Evolutionary conservation across 2,797 vertebrate genomes (phyloP), one percentile per base, ranked within the genome.

Genomic region (Prunella strophiata): DNA sequence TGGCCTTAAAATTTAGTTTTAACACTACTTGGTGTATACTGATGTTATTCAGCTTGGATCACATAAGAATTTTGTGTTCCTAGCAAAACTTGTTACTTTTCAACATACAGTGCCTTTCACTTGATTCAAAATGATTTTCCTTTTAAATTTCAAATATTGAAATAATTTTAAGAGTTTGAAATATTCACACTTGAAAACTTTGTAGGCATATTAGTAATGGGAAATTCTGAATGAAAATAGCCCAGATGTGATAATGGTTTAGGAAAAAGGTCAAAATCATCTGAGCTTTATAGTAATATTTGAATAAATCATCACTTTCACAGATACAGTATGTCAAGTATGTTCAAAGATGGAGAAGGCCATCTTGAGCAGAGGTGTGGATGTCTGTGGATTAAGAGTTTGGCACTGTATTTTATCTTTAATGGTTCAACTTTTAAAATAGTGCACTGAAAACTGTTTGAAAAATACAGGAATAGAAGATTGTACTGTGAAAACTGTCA

Each of bases 361-460:
- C 78, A 19, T 74, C 82, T 85, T 89, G 66, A 85, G 62, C 80
- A 78, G 71, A 78, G 51, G n/a, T 79, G 88, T 8, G 11, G 54
- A 86, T 76, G 74, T 85, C 83, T 91, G 82, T 95, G 94, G 91
- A 93, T 97, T 96, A 94, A 96, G 94, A 88, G 88, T 85, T 93
- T 94, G 94, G 96, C 95, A 89, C 94, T 97, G 96, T 96, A 83
- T 96, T 94, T 97, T 97, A 91, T 96, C 89, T 97, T 95, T 92
- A 91, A 93, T 95, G 94, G 93, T 96, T 97, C 79, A 95, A 83
- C 88, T 93, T 97, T 88, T 91, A 95, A 95, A 97, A 62, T 96
- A 96, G 97, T 98, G 98, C 97, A 97, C 97, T 98, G 97, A 97
- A 97, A 94, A 97, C 96, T 98, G 97, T 97, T 98, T 96, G 91